Evolutionary conservation across 2,888 invertebrate genomes (phyloP).

Genomic region (Teleogryllus oceanicus): DNA sequence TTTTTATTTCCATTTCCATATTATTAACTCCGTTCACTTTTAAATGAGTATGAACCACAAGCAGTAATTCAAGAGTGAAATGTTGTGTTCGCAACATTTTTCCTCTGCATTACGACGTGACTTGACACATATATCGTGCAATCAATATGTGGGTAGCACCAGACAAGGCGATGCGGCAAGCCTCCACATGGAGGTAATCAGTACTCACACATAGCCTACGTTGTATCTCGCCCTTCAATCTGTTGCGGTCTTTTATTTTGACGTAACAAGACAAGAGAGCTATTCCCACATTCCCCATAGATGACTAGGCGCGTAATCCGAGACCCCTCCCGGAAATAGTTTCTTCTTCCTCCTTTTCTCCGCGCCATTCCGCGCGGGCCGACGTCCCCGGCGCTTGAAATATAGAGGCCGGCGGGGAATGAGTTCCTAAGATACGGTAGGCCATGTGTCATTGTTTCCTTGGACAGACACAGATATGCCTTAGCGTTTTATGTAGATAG

Average conservation of each 20-base stretch:
- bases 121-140: too few species aligned
- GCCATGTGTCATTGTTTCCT: slow-evolving; percentile 18
- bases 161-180: too few species aligned
- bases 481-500: slow-evolving; percentile 18
- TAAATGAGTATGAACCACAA: too few species aligned
- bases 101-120: too few species aligned
- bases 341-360: not conserved
- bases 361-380: not conserved
- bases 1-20: too few species aligned
- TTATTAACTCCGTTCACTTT: too few species aligned
- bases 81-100: too few species aligned
- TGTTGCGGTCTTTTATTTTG: not conserved
- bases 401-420: not conserved
- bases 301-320: not conserved
- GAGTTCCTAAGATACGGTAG: slow-evolving; percentile 8
- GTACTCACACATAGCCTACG: not conserved
- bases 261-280: not conserved
- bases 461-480: slow-evolving; percentile 18
- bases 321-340: not conserved
- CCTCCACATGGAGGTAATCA: too few species aligned
- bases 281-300: not conserved
- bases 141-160: too few species aligned
- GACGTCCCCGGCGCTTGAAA: slow-evolving; percentile 6
- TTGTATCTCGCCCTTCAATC: slow-evolving; percentile 18
- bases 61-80: too few species aligned